Percentiles rank a stretch among this genome's conserved stretches.
Conservation (phyloP, 2,888 invertebrate species). For the Xylota sylvarum region DNA sequence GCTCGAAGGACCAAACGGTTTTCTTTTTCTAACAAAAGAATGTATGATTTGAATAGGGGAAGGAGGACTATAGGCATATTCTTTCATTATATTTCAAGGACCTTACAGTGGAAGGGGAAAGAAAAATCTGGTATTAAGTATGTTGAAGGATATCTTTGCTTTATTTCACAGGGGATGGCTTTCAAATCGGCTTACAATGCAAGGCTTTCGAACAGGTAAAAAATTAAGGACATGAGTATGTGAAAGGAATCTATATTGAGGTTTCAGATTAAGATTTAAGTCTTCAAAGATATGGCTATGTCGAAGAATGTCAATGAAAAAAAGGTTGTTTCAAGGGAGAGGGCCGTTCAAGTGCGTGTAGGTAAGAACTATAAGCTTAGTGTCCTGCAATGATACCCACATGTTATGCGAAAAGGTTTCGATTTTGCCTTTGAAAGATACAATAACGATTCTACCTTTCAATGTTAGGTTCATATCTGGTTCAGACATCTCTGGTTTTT, state of each 20-base stretch:
- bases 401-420: too few relatives aligned
- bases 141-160: not conserved
- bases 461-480: too few relatives aligned
- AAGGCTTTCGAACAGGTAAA: not conserved
- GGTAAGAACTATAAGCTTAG: too few relatives aligned
- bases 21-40: not conserved
- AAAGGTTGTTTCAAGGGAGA: too few relatives aligned
- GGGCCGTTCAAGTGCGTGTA: too few relatives aligned
- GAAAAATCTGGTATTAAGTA: slow-evolving; percentile 1
- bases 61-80: not conserved
- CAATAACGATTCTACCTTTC: too few relatives aligned
- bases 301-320: not conserved
- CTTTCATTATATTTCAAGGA: not conserved
- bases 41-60: not conserved
- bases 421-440: too few relatives aligned
- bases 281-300: not conserved
- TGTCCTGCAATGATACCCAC: too few relatives aligned
- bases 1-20: slow-evolving; percentile 16
- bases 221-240: not conserved
- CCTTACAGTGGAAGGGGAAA: not conserved
- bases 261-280: not conserved
- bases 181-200: slow-evolving; percentile 3
- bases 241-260: not conserved
- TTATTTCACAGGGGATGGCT: not conserved
- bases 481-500: too few relatives aligned